Conservation (phyloP, 2,888 invertebrate genomes). For the Gerris lacustris region DNA sequence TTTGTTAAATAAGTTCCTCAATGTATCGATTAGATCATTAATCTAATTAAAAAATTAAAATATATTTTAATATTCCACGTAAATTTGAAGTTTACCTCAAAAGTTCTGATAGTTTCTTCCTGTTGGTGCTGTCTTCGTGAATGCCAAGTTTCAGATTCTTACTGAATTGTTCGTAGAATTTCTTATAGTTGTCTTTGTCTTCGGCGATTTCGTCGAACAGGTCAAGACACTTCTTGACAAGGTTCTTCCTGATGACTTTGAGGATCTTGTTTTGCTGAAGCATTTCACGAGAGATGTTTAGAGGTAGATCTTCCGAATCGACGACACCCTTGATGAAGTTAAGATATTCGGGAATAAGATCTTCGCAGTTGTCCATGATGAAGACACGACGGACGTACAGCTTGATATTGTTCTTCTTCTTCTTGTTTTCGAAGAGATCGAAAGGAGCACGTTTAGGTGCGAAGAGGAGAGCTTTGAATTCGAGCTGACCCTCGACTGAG, state of each 20-base stretch:
- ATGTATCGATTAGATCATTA: no score
- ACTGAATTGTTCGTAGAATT: constrained; percentile 95
- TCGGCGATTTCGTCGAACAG: constrained; percentile 91
- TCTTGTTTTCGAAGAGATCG: constrained; percentile 96
- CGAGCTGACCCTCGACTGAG: constrained; percentile 84
- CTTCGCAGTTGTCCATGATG: constrained; percentile 99
- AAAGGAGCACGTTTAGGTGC: constrained; percentile 89
- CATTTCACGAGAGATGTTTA: constrained; percentile 80
- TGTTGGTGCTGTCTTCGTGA: constrained; percentile 91
- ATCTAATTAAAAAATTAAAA: no score
- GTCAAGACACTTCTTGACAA: constrained; percentile 97
- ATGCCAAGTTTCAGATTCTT: constrained; percentile 96
- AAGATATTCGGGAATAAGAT: constrained; percentile 96
- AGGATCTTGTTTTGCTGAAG: constrained; percentile 84
- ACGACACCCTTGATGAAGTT: constrained; percentile 97
- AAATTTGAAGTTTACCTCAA: no score
- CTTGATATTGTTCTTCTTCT: constrained; percentile 97
- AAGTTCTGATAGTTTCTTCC: constrained; percentile 74
- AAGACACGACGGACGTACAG: constrained; percentile 94
- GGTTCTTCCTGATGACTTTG: constrained; percentile 96
- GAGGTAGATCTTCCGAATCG: constrained; percentile 92
- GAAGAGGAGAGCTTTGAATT: constrained; percentile 87
- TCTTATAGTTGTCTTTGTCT: constrained; percentile 95
- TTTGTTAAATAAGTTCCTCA: no score
- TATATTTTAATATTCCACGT: no score